Base-by-base conservation (phyloP, 2,888 invertebrate species). In the Tipula confusa region DNA sequence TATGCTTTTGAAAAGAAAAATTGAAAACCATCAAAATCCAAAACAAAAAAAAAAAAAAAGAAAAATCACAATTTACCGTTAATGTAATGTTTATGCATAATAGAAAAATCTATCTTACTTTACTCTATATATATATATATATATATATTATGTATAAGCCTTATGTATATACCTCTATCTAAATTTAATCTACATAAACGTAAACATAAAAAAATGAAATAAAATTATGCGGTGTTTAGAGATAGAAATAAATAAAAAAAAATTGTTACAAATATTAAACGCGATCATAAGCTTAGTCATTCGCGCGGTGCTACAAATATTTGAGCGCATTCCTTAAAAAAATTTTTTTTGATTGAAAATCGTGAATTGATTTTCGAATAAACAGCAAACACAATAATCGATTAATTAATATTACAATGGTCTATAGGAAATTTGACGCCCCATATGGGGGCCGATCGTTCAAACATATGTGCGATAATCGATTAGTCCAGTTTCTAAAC, bases 221-320 rank as follows among this genome's bases (percentile, higher is more conserved):
- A 64, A 11, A 64, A 64, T 64, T 64, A 64, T 64, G 64, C 64
- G 64, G 24, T 64, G 24, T 64, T 24, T 9, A 64, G 18, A 64
- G 64, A 24, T 24, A 6, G 64, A 24, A 4, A n/a, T n/a, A n/a
- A n/a, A n/a, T n/a, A n/a, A n/a, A 2, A 64, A 64, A 64, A 64
- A 64, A 64, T 24, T 64, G 64, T 64, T 64, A 64, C 64, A 64
- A 64, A 64, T 64, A 24, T 64, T 24, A 64, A 64, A 64, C 64
- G 64, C 64, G 64, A n/a, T 64, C 64, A 64, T 64, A 64, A 64
- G 64, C 64, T 64, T 64, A 64, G 64, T 64, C 64, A 64, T 64
- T 24, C 64, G 64, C 64, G 64, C 64, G 64, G 64, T 11, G 24
- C 64, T 64, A n/a, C n/a, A n/a, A n/a, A n/a, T n/a, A 64, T 64